A percentile compares a stretch with the other conserved stretches of the same genome.
These are phyloP conservation scores for Amphipyra tragopoginis DNA, from an alignment of 2,888 invertebrate species.

Conservation along the genomic window DNA sequence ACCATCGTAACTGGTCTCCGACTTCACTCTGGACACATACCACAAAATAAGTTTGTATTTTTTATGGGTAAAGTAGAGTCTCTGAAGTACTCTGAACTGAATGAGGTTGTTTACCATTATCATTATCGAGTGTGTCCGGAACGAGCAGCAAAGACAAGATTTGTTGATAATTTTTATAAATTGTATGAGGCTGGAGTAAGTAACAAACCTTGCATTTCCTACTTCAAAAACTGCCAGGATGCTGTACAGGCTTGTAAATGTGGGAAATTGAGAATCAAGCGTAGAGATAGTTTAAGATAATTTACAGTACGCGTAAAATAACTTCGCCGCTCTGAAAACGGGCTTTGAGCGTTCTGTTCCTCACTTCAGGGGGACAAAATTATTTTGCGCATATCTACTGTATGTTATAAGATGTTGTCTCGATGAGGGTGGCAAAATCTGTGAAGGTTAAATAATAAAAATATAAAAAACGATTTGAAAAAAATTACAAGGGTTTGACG, in stretches of 20 bases:
- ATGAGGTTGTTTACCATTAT: background rate
- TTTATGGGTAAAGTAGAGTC: background rate
- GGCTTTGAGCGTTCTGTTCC: no score
- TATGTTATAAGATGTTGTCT: background rate
- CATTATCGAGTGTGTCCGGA: conserved; percentile 3
- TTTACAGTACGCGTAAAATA: no score
- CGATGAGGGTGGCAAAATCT: conserved; percentile 4
- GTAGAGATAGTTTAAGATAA: conserved; percentile 1
- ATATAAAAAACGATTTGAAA: background rate
- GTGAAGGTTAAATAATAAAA: background rate
- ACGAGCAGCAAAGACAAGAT: no score
- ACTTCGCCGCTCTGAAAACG: no score
- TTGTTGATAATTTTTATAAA: background rate
- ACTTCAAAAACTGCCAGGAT: conserved; percentile 1
- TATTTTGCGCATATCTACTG: no score
- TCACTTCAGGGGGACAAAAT: no score
- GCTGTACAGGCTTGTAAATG: conserved; percentile 2
- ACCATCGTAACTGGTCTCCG: no score
- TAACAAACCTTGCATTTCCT: background rate
- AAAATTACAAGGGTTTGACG: background rate
- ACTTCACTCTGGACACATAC: conserved; percentile 1
- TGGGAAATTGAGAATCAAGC: background rate
- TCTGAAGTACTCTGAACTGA: background rate
- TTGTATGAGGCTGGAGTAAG: background rate
- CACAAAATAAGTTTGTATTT: background rate